These are phyloP conservation scores for Andrena flavipes DNA, from an alignment of 2,888 invertebrate species.

Conservation along the genomic window DNA sequence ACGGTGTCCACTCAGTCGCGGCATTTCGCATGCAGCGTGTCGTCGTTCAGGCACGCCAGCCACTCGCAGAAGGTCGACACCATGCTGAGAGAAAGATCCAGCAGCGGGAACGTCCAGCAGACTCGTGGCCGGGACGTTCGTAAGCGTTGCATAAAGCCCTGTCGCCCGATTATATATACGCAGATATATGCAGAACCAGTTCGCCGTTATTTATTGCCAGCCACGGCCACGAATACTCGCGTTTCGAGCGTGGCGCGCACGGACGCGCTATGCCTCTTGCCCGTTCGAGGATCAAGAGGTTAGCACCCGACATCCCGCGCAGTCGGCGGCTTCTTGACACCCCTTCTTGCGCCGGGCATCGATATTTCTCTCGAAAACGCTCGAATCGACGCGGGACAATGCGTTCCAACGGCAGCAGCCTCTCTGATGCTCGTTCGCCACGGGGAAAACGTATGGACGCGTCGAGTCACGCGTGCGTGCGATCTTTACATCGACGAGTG, in stretches of 20 bases:
- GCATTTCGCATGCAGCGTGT: neutral
- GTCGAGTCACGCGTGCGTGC: slow-evolving; percentile 33
- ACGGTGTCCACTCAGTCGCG: neutral
- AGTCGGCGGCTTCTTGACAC: slow-evolving; percentile 55
- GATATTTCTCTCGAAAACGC: slow-evolving; percentile 62
- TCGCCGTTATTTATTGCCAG: slow-evolving; percentile 61
- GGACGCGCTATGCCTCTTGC: slow-evolving; percentile 22
- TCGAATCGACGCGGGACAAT: slow-evolving; percentile 63
- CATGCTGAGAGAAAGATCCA: slow-evolving; percentile 65
- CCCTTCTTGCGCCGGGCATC: slow-evolving; percentile 31
- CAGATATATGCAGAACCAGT: slow-evolving; percentile 61
- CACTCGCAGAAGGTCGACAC: slow-evolving; percentile 27
- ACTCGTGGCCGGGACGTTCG: slow-evolving; percentile 26
- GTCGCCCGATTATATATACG: slow-evolving; percentile 56
- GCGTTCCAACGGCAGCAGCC: slow-evolving; percentile 17
- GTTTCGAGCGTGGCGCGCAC: slow-evolving; percentile 37
- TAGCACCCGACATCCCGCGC: slow-evolving; percentile 62
- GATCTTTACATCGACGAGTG: neutral
- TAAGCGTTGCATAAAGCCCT: slow-evolving; percentile 51
- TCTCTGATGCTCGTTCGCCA: slow-evolving; percentile 22
- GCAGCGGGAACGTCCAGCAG: slow-evolving; percentile 42
- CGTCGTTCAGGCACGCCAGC: neutral
- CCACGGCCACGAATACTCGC: slow-evolving; percentile 41
- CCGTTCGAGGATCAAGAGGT: slow-evolving; percentile 65
- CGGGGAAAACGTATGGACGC: slow-evolving; percentile 40